Evolutionary conservation across 1,140 invertebrate genomes (phyloP).

Genomic region (Drosophila sp.): DNA sequence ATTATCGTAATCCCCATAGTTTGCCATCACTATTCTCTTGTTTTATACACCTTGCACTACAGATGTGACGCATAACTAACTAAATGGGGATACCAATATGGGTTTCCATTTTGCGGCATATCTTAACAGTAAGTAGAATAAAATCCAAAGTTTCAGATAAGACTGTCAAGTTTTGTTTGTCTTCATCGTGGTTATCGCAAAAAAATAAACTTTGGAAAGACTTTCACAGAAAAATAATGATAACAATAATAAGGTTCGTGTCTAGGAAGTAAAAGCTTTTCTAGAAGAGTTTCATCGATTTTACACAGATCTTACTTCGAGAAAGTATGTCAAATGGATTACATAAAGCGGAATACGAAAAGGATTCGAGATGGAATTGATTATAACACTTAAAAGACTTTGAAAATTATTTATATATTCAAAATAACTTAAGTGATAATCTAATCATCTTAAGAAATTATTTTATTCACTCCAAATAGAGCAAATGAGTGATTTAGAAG

Average conservation of each 20-base stretch:
- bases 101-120: slow-evolving; percentile 39
- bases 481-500: no score
- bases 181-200: slow-evolving; percentile 45
- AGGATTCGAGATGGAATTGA: no score
- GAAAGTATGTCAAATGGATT: no score
- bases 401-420: no score
- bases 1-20: slow-evolving; percentile 79
- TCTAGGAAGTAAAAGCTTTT: slow-evolving; percentile 29
- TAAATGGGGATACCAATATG: slow-evolving; percentile 43
- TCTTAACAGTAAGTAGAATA: slow-evolving; percentile 18
- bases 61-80: slow-evolving; percentile 69
- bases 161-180: slow-evolving; percentile 53
- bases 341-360: no score
- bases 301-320: no score
- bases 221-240: slow-evolving; percentile 23
- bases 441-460: no score
- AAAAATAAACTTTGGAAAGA: slow-evolving; percentile 25
- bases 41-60: slow-evolving; percentile 33
- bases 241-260: slow-evolving; percentile 40
- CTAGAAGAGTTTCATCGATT: background rate
- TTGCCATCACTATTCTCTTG: slow-evolving; percentile 54
- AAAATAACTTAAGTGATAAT: no score
- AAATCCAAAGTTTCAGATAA: slow-evolving; percentile 54
- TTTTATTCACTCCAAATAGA: no score
- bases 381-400: no score